phyloP scores from a whole-genome alignment of 2,797 vertebrate genomes.

The Gila robusta region DNA sequence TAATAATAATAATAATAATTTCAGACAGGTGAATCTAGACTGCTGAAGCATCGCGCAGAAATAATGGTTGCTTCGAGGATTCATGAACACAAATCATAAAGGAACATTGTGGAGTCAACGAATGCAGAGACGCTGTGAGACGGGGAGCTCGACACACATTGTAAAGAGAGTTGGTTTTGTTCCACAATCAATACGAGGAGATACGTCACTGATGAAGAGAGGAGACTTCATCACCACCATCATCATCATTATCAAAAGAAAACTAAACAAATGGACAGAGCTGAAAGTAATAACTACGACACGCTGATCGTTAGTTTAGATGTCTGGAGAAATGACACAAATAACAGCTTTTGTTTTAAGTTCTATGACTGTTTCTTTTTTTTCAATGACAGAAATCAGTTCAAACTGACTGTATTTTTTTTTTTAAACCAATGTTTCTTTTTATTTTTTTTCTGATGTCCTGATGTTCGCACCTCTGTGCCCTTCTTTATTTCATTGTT shows the following conservation, averaged over 20 bases:
- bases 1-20: conserved; percentile 46
- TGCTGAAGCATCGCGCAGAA: conserved; percentile 83
- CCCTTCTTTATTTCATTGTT: conserved; percentile 57
- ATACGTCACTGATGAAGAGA: conserved; percentile 78
- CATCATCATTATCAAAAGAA: background rate
- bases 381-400: conserved; percentile 81
- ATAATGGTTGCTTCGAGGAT: conserved; percentile 86
- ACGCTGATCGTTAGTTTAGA: conserved; percentile 84
- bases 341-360: conserved; percentile 93
- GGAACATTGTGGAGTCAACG: conserved; percentile 76
- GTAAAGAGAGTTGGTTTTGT: conserved; percentile 77
- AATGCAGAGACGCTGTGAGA: conserved; percentile 76
- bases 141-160: conserved; percentile 79
- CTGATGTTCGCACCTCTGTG: conserved; percentile 83
- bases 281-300: conserved; percentile 79
- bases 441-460: conserved; percentile 91
- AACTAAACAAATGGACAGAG: conserved; percentile 78
- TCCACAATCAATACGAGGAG: conserved; percentile 80
- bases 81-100: conserved; percentile 76
- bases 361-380: conserved; percentile 95
- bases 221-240: conserved; percentile 52
- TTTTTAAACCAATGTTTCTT: conserved; percentile 73
- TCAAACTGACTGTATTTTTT: conserved; percentile 75
- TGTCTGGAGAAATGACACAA: conserved; percentile 80
- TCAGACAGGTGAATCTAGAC: conserved; percentile 85